These are phyloP conservation scores for Rhombomys opimus DNA, from an alignment of 2,113 vertebrate species.

Conservation along the genomic window DNA sequence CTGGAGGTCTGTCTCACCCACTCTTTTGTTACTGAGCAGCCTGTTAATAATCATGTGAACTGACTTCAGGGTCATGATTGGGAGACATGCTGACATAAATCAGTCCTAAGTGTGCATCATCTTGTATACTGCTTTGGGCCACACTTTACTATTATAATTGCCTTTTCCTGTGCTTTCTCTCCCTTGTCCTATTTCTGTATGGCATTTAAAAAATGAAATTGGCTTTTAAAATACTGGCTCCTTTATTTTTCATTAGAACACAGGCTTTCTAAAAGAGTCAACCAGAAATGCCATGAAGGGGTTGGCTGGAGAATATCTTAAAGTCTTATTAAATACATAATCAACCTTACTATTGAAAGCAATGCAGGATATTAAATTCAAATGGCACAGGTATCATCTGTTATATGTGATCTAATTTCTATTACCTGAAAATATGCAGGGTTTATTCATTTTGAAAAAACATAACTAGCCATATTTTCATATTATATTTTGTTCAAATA, in stretches of 20 bases:
- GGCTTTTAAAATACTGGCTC: conserved; percentile 77
- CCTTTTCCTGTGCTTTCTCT: conserved; percentile 56
- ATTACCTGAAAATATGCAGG: conserved; percentile 34
- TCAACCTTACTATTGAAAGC: conserved; percentile 61
- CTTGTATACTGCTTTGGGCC: conserved; percentile 58
- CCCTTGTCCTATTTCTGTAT: conserved; percentile 69
- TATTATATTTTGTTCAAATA: conserved; percentile 10
- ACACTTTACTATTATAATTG: conserved; percentile 61
- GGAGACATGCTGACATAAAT: conserved; percentile 71
- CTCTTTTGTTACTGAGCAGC: conserved; percentile 31
- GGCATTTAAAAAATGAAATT: conserved; percentile 81
- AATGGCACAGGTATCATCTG: background rate
- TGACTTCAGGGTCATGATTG: background rate
- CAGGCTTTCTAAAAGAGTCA: conserved; percentile 56
- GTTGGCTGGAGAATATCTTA: conserved; percentile 54
- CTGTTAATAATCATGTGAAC: conserved; percentile 63
- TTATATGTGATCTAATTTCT: conserved; percentile 25
- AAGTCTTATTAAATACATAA: conserved; percentile 70
- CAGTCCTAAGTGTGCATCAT: conserved; percentile 26
- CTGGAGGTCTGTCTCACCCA: background rate
- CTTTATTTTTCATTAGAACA: conserved; percentile 69
- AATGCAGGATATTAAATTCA: conserved; percentile 55
- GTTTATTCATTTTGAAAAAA: conserved; percentile 46
- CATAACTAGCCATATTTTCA: background rate
- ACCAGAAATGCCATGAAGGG: conserved; percentile 68